phyloP scores from a whole-genome alignment of 2,888 invertebrate genomes.

The Tetragonisca angustula region DNA sequence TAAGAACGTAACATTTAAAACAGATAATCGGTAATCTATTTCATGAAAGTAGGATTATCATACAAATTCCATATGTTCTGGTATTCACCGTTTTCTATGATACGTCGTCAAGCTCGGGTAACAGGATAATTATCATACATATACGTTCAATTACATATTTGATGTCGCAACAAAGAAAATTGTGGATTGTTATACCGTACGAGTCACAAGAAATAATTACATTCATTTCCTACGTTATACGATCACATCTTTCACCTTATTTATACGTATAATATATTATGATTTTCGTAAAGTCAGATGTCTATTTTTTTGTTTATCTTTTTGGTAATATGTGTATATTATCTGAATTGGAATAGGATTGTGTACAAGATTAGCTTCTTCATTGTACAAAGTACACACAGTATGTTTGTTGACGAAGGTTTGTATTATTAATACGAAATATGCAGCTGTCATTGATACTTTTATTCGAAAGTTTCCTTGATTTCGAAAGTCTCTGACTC shows the following conservation, averaged over 20 bases:
- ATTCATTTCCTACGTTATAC: conserved; percentile 10
- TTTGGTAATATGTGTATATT: background rate
- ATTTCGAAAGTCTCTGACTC: conserved; percentile 16
- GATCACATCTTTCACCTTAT: conserved; percentile 20
- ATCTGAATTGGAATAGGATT: background rate
- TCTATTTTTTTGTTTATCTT: background rate
- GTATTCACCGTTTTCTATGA: conserved; percentile 63
- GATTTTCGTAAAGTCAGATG: background rate
- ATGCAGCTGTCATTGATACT: background rate
- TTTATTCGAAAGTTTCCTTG: conserved; percentile 1
- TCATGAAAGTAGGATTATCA: conserved; percentile 26
- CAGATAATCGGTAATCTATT: conserved; percentile 29
- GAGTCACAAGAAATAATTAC: conserved; percentile 43
- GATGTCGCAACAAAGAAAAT: conserved; percentile 12
- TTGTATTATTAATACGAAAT: conserved; percentile 17
- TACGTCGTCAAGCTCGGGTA: conserved; percentile 68
- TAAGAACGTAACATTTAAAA: conserved; percentile 58
- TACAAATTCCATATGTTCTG: conserved; percentile 44
- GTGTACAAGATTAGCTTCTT: conserved; percentile 4
- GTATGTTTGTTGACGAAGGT: background rate
- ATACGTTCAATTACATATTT: conserved; percentile 9
- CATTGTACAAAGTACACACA: background rate
- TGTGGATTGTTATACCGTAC: conserved; percentile 21
- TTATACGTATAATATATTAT: conserved; percentile 25
- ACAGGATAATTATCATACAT: conserved; percentile 28